Conservation (phyloP, 1,140 invertebrate genomes). For the Drosophila ogumai region DNA sequence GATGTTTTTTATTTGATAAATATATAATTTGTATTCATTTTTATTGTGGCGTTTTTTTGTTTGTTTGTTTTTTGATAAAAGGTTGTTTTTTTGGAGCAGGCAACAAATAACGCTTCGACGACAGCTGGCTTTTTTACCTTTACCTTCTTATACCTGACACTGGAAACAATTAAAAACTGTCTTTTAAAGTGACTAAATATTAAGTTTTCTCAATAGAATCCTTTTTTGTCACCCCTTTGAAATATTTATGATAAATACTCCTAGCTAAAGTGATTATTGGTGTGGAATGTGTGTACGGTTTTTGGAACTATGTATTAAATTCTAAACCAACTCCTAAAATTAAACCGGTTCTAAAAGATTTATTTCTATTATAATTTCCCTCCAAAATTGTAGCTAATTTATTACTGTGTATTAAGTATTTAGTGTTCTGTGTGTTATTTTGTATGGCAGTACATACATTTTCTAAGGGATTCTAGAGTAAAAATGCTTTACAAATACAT, state of each 20-base stretch:
- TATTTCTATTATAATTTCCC: neutral
- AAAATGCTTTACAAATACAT: conserved; percentile 12
- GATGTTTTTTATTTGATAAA: conserved; percentile 7
- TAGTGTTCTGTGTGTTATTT: conserved; percentile 25
- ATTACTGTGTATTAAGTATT: conserved; percentile 5
- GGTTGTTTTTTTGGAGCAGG: conserved; percentile 2
- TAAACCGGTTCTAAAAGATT: neutral
- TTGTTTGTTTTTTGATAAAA: conserved; percentile 1
- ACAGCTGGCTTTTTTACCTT: conserved; percentile 19
- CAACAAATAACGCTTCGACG: conserved; percentile 43
- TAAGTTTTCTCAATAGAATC: neutral
- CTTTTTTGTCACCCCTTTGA: neutral
- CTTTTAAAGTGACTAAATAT: neutral
- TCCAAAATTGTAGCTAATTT: neutral
- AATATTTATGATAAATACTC: neutral
- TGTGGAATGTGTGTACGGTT: neutral
- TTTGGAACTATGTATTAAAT: neutral
- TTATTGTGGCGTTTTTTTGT: neutral
- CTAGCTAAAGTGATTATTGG: neutral
- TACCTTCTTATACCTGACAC: conserved; percentile 3
- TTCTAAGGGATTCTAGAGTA: conserved; percentile 8
- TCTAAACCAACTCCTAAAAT: neutral
- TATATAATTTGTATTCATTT: neutral
- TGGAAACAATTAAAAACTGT: conserved; percentile 1
- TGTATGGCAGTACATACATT: conserved; percentile 5